These are phyloP conservation scores for Sylvietta virens DNA, from an alignment of 2,113 vertebrate species.

Conservation along the genomic window DNA sequence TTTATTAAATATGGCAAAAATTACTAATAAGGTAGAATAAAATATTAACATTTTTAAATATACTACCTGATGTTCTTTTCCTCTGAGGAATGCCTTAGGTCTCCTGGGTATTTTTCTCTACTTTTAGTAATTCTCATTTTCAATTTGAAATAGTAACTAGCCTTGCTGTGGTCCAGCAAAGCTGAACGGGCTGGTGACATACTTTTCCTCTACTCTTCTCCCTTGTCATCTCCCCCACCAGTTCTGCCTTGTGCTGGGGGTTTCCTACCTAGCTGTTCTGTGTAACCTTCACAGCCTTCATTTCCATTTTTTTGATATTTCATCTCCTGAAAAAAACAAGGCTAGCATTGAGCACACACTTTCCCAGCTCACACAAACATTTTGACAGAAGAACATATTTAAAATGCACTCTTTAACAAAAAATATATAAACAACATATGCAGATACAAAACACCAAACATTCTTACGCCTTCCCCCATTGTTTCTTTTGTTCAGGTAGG, in stretches of 20 bases:
- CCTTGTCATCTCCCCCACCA: neutral
- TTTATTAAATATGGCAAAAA: neutral
- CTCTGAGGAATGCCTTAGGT: neutral
- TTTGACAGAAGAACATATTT: neutral
- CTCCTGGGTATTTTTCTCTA: neutral
- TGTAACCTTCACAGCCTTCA: neutral
- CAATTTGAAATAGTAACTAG: neutral
- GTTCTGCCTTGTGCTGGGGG: neutral
- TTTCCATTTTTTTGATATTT: neutral
- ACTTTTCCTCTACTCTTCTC: neutral
- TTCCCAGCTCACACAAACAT: neutral
- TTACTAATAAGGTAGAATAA: neutral
- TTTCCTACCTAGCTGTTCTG: neutral
- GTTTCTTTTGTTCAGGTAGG: neutral
- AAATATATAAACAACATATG: neutral
- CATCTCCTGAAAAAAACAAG: neutral
- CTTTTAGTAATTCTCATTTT: neutral
- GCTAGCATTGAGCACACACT: neutral
- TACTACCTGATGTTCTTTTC: neutral
- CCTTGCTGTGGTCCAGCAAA: neutral
- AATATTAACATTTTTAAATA: neutral
- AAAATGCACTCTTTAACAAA: neutral
- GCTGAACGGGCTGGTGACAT: neutral
- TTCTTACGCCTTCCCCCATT: neutral
- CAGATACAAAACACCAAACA: neutral